Evolutionary conservation across 1,140 invertebrate genomes (phyloP).

Genomic region (Diachasma alloeum): DNA sequence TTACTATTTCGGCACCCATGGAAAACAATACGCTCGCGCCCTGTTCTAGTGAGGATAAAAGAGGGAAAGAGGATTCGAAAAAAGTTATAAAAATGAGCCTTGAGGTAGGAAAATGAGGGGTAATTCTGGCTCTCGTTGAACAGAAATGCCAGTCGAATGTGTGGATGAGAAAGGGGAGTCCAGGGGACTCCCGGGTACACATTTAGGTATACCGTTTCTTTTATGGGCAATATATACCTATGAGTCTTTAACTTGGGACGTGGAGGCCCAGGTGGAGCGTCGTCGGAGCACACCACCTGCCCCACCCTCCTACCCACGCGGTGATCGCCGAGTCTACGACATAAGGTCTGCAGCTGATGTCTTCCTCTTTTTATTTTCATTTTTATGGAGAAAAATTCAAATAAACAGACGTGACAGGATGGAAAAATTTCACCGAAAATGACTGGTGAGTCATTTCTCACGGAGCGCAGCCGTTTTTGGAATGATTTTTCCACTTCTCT

Average conservation of each 20-base stretch:
- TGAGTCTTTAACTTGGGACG: not conserved
- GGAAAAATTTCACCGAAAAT: not conserved
- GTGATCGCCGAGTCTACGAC: not conserved
- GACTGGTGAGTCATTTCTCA: too few species aligned
- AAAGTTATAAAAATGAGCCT: not conserved
- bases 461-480: too few species aligned
- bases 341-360: constrained; percentile 5
- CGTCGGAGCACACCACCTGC: not conserved
- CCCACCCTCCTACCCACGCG: constrained; percentile 9
- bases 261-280: constrained; percentile 6
- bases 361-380: not conserved
- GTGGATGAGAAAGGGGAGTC: not conserved
- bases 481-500: too few species aligned
- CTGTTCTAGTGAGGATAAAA: too few species aligned
- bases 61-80: too few species aligned
- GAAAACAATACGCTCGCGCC: too few species aligned
- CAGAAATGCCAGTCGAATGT: not conserved
- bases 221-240: not conserved
- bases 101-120: not conserved
- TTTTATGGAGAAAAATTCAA: not conserved
- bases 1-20: too few species aligned
- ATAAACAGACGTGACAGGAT: not conserved
- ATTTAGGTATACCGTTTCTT: constrained; percentile 1
- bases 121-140: not conserved
- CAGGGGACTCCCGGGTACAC: not conserved